These are phyloP conservation scores for Isotomurus palustris DNA, from an alignment of 2,888 invertebrate genomes.

Conservation along the genomic window DNA sequence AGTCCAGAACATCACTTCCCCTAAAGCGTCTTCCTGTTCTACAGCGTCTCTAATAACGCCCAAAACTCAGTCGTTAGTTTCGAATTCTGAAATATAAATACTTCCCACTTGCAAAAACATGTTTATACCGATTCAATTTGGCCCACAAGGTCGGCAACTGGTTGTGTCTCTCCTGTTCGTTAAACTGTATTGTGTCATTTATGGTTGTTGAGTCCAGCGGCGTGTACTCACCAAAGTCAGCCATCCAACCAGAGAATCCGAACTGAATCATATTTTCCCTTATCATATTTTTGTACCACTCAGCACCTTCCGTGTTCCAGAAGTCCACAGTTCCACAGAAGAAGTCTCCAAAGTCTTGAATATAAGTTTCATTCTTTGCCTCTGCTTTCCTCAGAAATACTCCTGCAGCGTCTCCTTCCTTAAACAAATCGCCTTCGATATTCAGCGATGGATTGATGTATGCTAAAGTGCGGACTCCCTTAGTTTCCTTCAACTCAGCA, in stretches of 20 bases:
- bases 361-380: constrained; percentile 25
- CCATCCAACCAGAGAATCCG: constrained; percentile 46
- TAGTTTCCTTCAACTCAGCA: constrained; percentile 16
- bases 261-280: constrained; percentile 39
- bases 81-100: background rate
- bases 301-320: constrained; percentile 48
- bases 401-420: constrained; percentile 35
- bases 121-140: constrained; percentile 32
- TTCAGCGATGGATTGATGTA: constrained; percentile 46
- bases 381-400: constrained; percentile 34
- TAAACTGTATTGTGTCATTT: background rate
- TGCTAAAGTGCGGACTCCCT: constrained; percentile 37
- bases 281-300: constrained; percentile 49
- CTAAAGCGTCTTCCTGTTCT: constrained; percentile 27
- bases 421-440: constrained; percentile 39
- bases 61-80: background rate
- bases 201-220: constrained; percentile 26
- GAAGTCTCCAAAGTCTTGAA: constrained; percentile 45
- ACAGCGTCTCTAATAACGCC: constrained; percentile 29
- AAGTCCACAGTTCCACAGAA: constrained; percentile 49
- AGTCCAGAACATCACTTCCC: constrained; percentile 41
- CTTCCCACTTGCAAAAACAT: background rate
- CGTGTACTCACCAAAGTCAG: constrained; percentile 47
- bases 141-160: constrained; percentile 40
- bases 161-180: constrained; percentile 35